A percentile compares a stretch with the other conserved stretches of the same genome.
These are phyloP conservation scores for Uropsilus gracilis DNA, from an alignment of 2,113 vertebrate species.

Conservation along the genomic window DNA sequence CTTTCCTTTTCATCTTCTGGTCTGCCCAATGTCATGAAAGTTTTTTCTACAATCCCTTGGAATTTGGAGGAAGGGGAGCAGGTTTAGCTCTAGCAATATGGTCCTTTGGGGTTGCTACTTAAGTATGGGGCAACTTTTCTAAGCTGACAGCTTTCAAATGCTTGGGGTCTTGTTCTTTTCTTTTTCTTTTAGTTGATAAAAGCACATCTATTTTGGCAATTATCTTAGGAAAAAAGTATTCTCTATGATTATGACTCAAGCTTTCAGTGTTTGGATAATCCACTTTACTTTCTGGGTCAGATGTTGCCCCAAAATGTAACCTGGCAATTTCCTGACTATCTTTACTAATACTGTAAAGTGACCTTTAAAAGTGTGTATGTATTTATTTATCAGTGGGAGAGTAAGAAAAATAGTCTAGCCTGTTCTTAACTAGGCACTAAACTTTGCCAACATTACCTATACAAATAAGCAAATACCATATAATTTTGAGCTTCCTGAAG, in stretches of 20 bases:
- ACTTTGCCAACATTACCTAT: background rate
- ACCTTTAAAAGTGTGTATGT: background rate
- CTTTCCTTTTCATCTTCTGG: background rate
- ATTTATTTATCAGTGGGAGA: background rate
- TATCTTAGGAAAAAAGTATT: background rate
- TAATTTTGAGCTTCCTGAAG: background rate
- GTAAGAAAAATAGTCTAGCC: background rate
- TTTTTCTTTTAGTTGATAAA: background rate
- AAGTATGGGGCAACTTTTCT: background rate
- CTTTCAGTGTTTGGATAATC: background rate
- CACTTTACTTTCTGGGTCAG: background rate
- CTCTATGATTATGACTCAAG: background rate
- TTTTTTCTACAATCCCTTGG: background rate
- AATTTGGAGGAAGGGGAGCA: background rate
- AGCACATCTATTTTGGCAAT: background rate
- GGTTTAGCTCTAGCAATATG: background rate
- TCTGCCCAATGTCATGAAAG: background rate
- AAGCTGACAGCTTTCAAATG: background rate
- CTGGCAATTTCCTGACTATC: background rate
- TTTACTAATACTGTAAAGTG: constrained; percentile 3
- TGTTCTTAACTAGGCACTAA: background rate
- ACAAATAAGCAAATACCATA: background rate
- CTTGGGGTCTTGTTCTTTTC: background rate
- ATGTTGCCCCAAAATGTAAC: background rate
- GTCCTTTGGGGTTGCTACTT: background rate